phyloP scores from a whole-genome alignment of 2,888 invertebrate genomes.

The Camponotus fellah region DNA sequence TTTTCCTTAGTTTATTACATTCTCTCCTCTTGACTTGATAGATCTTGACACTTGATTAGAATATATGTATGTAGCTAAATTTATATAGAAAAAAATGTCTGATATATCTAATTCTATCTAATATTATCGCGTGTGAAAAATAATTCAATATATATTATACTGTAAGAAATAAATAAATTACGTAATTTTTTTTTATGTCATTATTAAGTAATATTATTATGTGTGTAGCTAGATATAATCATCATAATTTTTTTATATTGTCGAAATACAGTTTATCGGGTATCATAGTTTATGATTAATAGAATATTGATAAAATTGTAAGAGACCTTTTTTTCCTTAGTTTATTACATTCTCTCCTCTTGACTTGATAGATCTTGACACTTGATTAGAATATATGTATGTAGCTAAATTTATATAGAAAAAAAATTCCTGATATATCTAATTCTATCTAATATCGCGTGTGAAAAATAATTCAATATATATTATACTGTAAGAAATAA shows the following conservation, averaged over 20 bases:
- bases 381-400: not conserved
- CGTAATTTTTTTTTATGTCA: not conserved
- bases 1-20: not conserved
- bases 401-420: not conserved
- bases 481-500: not conserved
- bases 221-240: not conserved
- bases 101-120: not conserved
- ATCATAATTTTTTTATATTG: not conserved
- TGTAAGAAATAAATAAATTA: not conserved
- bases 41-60: not conserved
- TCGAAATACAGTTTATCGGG: not conserved
- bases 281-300: not conserved
- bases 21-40: not conserved
- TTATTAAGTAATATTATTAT: not conserved
- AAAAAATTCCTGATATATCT: not conserved
- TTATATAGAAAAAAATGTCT: not conserved
- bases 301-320: not conserved
- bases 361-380: not conserved
- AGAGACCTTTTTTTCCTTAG: not conserved
- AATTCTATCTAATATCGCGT: not conserved
- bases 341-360: not conserved
- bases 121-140: not conserved
- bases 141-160: slow-evolving; percentile 5
- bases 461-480: not conserved
- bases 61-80: not conserved